Conservation (phyloP, 2,113 vertebrate genomes). For the Tympanuchus pallidicinctus region DNA sequence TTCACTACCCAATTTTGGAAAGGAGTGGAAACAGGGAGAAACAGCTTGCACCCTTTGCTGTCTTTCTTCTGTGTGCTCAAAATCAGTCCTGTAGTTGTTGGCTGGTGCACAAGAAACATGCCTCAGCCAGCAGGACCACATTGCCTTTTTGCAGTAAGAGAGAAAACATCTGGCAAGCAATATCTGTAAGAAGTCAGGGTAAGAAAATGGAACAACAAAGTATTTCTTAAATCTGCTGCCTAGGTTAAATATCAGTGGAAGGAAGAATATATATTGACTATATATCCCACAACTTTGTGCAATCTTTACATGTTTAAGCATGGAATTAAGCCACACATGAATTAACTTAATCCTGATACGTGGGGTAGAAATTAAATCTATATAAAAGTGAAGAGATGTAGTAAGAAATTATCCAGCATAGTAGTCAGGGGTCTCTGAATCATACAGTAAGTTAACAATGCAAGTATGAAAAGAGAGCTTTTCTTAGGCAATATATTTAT, state of each 20-base stretch:
- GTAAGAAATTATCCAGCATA: slow-evolving; percentile 49
- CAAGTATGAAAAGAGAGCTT: slow-evolving; percentile 37
- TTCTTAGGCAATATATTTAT: slow-evolving; percentile 46
- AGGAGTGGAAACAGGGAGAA: not conserved
- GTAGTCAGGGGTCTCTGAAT: slow-evolving; percentile 9
- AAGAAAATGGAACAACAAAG: not conserved
- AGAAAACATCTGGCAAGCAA: slow-evolving; percentile 59
- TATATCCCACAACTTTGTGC: not conserved
- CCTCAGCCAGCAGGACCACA: slow-evolving; percentile 51
- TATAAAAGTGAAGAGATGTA: not conserved
- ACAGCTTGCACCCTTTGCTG: not conserved
- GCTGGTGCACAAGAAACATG: slow-evolving; percentile 36
- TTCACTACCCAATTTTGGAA: not conserved
- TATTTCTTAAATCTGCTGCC: not conserved
- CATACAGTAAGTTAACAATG: slow-evolving; percentile 46
- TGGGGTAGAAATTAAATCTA: slow-evolving; percentile 1
- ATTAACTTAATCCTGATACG: not conserved
- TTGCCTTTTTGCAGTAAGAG: slow-evolving; percentile 36
- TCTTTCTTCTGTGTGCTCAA: not conserved
- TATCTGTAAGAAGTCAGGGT: not conserved
- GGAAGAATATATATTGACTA: not conserved
- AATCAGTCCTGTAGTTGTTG: not conserved
- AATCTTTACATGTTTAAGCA: not conserved
- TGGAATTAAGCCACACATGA: not conserved
- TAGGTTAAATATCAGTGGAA: not conserved